Conservation (phyloP, 2,888 invertebrate genomes). For the Aporophyla nigra region DNA sequence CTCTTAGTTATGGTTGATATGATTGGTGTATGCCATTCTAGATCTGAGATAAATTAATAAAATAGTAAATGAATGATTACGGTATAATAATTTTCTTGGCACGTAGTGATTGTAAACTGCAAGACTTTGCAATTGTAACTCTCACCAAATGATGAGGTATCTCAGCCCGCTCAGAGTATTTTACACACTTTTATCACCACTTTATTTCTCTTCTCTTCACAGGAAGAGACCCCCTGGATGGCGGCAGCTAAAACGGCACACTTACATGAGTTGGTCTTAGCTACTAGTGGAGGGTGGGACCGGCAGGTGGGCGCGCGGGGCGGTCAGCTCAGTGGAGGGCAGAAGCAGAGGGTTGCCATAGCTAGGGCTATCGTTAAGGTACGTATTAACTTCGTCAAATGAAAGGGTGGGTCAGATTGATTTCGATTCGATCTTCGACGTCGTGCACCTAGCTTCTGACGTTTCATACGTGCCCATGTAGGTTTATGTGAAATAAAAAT, state of each 20-base stretch:
- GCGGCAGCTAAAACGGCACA: constrained; percentile 95
- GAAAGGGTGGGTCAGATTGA: too few relatives aligned
- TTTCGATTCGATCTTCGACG: too few relatives aligned
- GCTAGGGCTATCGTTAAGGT: constrained; percentile 97
- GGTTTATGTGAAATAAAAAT: too few relatives aligned
- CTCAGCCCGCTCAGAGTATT: neutral
- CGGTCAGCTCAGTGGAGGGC: constrained; percentile 97
- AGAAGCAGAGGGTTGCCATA: constrained; percentile 98
- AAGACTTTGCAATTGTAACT: neutral
- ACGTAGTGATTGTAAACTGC: neutral
- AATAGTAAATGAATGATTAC: neutral
- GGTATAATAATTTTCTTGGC: neutral
- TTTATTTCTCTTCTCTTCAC: neutral
- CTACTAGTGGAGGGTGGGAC: constrained; percentile 93
- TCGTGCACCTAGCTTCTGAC: too few relatives aligned
- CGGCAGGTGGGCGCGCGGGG: constrained; percentile 97
- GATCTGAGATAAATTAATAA: neutral
- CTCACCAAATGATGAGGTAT: neutral
- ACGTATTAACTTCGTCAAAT: constrained; percentile 23
- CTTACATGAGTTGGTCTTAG: constrained; percentile 95
- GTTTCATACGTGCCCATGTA: too few relatives aligned
- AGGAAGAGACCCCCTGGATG: constrained; percentile 84
- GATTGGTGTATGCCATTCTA: neutral
- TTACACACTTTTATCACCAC: neutral
- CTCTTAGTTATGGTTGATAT: too few relatives aligned